Evolutionary conservation across 2,888 invertebrate genomes (phyloP), one percentile per base, ranked within the genome.

Genomic region (Trachelus tabidus): DNA sequence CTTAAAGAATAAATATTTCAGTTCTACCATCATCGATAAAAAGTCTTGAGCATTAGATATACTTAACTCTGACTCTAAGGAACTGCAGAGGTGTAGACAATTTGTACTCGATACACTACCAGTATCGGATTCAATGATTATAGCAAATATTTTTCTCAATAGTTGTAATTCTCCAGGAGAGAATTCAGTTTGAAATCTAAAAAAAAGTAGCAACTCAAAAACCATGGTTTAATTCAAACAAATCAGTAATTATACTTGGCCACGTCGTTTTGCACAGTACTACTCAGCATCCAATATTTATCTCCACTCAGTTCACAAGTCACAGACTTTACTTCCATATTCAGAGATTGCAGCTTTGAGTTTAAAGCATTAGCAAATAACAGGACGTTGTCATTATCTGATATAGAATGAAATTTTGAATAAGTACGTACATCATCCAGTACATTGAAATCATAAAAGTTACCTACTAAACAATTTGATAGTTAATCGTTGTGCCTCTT

Each of bases 281-380:
- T 86, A 35, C 82, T 76, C 11, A 90, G 80, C 34, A 85, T 77
- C 89, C 90, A 91, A 82, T 88, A 90, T 69, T 83, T 83, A 12
- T 87, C 77, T 4, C 90, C 90, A 30, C 88, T 87, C 31, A 89
- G 74, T 84, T 91, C 91, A 79, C 89, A 90, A 35, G 75, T 82
- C 11, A 80, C 81, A 35, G 81, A 80, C 80, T 87, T 87, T 4
- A 91, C 83, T 73, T 82, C 80, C 88, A 90, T 88, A 30, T 83
- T 84, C 30, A 90, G 76, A 12, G 84, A 81, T 30, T 84, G 81
- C 74, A 91, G 79, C 40, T 87, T 76, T 12, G 79, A 69, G 77
- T 91, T 91, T 68, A 91, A 89, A n/a, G 77, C 12, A 4, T 75
- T 79, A 73, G 82, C 79, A 74, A 73, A 76, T 15, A 34, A 75